phyloP scores from a whole-genome alignment of 2,113 vertebrate species.

The Falco punctatus region DNA sequence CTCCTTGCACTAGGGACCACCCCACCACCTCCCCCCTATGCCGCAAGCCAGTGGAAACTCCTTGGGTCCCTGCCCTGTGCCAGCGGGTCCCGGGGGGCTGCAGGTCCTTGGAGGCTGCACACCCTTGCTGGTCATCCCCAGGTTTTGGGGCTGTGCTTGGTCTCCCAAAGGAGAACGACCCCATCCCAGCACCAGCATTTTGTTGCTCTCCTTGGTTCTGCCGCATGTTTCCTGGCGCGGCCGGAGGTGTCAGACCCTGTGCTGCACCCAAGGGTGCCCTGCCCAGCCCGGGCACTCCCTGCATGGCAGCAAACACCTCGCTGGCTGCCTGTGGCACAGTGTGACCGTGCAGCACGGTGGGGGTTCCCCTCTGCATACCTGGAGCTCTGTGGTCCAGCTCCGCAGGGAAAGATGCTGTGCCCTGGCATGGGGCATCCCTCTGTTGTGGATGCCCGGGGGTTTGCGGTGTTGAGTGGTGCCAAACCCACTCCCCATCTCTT shows the following conservation, averaged over 20 bases:
- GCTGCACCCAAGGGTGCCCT: not conserved
- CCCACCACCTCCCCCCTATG: rapidly evolving
- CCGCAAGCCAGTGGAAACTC: rapidly evolving
- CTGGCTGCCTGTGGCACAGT: no score
- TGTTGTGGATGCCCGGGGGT: rapidly evolving
- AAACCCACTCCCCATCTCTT: not conserved
- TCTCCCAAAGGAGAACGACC: not conserved
- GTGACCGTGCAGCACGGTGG: rapidly evolving
- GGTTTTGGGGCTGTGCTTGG: not conserved
- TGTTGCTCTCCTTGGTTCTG: no score
- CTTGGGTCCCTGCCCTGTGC: no score
- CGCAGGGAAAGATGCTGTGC: not conserved
- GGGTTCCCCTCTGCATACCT: rapidly evolving
- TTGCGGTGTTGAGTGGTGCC: not conserved
- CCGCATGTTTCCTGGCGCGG: rapidly evolving
- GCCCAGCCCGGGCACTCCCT: not conserved
- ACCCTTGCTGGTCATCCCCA: no score
- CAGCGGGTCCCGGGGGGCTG: not conserved
- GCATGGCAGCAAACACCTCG: rapidly evolving
- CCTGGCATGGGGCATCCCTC: not conserved
- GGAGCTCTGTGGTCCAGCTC: not conserved
- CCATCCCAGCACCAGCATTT: rapidly evolving
- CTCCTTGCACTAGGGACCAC: not conserved
- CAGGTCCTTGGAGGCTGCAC: no score
- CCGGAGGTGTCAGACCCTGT: not conserved